phyloP scores from a whole-genome alignment of 2,113 vertebrate genomes.

The Chascanopsetta lugubris region DNA sequence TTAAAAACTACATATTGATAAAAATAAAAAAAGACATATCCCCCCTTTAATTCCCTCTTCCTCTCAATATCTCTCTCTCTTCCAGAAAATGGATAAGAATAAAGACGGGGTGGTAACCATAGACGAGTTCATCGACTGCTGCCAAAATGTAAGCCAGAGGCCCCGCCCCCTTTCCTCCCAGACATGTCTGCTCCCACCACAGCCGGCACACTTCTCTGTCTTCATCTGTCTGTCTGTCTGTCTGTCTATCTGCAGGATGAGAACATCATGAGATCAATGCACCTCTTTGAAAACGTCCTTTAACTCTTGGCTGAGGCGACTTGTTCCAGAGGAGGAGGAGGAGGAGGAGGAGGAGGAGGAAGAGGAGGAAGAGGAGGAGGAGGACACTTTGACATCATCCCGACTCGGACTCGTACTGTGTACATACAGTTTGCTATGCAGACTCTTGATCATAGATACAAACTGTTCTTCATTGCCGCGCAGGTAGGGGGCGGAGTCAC shows the following conservation, averaged over 20 bases:
- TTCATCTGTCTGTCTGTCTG: too few relatives aligned
- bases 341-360: too few relatives aligned
- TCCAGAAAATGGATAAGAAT: slow-evolving; percentile 99
- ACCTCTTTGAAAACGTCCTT: slow-evolving; percentile 99
- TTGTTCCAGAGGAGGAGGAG: too few relatives aligned
- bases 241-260: slow-evolving; percentile 86
- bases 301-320: slow-evolving; percentile 77
- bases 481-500: slow-evolving; percentile 35
- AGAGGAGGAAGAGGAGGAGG: too few relatives aligned
- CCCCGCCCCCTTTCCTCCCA: not conserved
- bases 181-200: not conserved
- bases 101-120: slow-evolving; percentile 99
- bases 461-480: slow-evolving; percentile 53
- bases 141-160: slow-evolving; percentile 91
- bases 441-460: slow-evolving; percentile 56
- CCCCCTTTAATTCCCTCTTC: not conserved
- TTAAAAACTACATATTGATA: too few relatives aligned
- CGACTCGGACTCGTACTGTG: slow-evolving; percentile 68
- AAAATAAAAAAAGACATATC: too few relatives aligned
- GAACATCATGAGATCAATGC: slow-evolving; percentile 99
- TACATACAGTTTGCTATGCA: slow-evolving; percentile 74
- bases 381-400: slow-evolving; percentile 80
- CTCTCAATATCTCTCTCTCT: not conserved
- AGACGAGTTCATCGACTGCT: slow-evolving; percentile 98
- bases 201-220: slow-evolving; percentile 1